Conservation (phyloP, 92 coral and sea anemone species). For the Zoanthus sociatus region DNA sequence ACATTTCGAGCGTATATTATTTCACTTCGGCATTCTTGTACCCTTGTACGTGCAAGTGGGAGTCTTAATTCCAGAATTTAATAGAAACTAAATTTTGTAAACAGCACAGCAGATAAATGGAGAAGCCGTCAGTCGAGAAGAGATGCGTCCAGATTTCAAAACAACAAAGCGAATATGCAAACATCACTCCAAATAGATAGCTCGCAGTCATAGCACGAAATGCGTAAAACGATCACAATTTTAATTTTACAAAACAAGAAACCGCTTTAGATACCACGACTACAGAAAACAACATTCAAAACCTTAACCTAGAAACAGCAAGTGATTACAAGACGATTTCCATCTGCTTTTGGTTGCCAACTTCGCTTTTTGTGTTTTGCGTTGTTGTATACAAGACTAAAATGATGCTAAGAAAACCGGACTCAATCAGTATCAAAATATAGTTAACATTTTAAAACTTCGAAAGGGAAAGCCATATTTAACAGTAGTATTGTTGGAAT, state of each 20-base stretch:
- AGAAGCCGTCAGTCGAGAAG: constrained; percentile 5
- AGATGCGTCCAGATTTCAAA: neutral
- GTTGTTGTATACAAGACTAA: constrained; percentile 20
- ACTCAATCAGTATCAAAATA: constrained; percentile 15
- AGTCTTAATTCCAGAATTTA: neutral
- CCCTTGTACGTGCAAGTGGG: neutral
- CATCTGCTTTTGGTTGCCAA: constrained; percentile 44
- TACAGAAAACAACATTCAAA: neutral
- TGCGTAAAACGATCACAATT: neutral
- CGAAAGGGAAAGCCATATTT: neutral
- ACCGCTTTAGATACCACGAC: neutral
- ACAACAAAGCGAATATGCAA: constrained; percentile 12
- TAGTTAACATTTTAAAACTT: neutral
- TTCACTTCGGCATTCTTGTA: neutral
- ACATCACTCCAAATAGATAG: neutral
- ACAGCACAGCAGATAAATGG: neutral
- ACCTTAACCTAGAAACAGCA: neutral
- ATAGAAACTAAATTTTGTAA: neutral
- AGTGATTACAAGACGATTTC: constrained; percentile 21
- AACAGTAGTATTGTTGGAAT: neutral
- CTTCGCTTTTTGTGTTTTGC: constrained; percentile 28
- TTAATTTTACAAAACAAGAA: neutral
- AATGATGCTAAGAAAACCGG: constrained; percentile 1
- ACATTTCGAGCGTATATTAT: neutral
- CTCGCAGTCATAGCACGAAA: neutral